Evolutionary conservation across 2,113 vertebrate species (phyloP).

Genomic region (Alosa alosa): DNA sequence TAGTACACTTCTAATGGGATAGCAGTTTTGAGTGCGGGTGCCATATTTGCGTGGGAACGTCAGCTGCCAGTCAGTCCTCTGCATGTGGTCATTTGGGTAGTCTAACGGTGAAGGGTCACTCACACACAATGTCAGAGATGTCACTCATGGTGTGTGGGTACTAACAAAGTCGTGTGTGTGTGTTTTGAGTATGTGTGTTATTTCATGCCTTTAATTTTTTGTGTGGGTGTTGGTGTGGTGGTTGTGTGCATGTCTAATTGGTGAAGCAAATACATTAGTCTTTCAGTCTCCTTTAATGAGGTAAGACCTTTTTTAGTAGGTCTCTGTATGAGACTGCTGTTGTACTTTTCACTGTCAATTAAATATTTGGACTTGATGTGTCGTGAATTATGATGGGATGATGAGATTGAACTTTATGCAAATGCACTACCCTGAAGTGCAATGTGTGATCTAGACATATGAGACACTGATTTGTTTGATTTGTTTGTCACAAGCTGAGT

Average conservation of each 20-base stretch:
- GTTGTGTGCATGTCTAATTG: slow-evolving; percentile 1
- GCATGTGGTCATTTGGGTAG: slow-evolving; percentile 42
- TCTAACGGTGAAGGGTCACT: slow-evolving; percentile 55
- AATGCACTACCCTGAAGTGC: background rate
- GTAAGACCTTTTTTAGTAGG: background rate
- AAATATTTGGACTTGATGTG: background rate
- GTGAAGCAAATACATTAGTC: background rate
- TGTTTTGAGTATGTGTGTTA: slow-evolving; percentile 24
- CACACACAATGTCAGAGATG: background rate
- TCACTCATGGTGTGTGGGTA: slow-evolving; percentile 51
- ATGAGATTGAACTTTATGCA: background rate
- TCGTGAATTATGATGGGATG: background rate
- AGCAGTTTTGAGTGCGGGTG: background rate
- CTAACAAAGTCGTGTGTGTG: slow-evolving; percentile 47
- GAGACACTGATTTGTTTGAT: background rate
- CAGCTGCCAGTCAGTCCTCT: slow-evolving; percentile 23
- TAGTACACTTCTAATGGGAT: background rate
- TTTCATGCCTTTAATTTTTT: background rate
- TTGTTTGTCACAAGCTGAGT: too few relatives aligned
- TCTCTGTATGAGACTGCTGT: background rate
- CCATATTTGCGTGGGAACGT: background rate
- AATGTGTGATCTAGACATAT: background rate
- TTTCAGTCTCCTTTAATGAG: background rate
- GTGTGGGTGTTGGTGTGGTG: background rate
- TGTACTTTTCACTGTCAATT: background rate